Conservation (phyloP, 2,797 vertebrate genomes). For the Pseudocheirus occidentalis region DNA sequence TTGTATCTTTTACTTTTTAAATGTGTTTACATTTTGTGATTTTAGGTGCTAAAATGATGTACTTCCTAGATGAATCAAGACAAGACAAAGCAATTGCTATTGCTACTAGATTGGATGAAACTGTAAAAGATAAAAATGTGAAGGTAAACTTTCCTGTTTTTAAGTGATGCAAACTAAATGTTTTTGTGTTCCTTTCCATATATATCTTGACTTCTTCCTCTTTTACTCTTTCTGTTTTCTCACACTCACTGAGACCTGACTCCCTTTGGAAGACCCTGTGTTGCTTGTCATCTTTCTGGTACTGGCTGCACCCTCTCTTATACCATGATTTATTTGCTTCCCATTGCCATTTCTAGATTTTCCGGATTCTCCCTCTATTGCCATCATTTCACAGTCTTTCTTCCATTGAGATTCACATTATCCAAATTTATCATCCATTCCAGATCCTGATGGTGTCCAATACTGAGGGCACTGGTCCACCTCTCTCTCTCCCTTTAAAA, state of each 20-base stretch:
- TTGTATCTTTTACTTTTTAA: constrained; percentile 31
- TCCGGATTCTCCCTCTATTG: neutral
- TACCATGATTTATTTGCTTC: neutral
- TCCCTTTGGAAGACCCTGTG: neutral
- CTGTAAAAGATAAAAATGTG: constrained; percentile 86
- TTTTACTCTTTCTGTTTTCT: neutral
- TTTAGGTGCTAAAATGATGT: constrained; percentile 89
- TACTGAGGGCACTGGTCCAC: neutral
- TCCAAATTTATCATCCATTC: neutral
- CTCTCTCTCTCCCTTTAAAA: neutral
- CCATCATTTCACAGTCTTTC: neutral
- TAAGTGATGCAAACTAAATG: neutral
- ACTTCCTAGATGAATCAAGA: constrained; percentile 88
- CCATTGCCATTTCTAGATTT: neutral
- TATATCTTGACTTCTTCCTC: neutral
- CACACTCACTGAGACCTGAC: neutral
- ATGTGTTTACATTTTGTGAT: constrained; percentile 53
- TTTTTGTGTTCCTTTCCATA: neutral
- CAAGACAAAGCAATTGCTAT: constrained; percentile 88
- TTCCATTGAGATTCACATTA: neutral
- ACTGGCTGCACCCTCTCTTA: neutral
- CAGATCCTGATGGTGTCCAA: neutral
- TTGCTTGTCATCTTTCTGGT: neutral
- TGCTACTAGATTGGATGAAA: constrained; percentile 86
- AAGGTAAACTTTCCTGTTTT: constrained; percentile 82